These are phyloP conservation scores for Elachura formosa DNA, from an alignment of 2,113 vertebrate genomes.

Conservation along the genomic window DNA sequence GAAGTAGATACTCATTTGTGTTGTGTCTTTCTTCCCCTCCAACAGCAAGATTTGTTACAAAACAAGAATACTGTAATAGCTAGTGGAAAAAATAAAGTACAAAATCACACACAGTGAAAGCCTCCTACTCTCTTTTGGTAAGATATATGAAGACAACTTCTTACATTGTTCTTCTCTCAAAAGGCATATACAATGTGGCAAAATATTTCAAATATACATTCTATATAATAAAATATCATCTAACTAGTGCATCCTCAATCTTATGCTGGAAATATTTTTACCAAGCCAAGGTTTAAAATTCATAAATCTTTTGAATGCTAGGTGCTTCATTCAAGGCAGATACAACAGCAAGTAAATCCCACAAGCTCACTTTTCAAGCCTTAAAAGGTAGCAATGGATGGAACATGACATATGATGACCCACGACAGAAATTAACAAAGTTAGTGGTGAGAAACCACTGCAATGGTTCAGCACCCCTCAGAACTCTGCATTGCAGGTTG, in stretches of 20 bases:
- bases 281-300: constrained; percentile 37
- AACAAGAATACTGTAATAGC: constrained; percentile 36
- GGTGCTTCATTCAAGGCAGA: constrained; percentile 43
- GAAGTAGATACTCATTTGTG: not conserved
- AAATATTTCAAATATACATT: constrained; percentile 62
- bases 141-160: constrained; percentile 37
- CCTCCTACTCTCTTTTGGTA: constrained; percentile 28
- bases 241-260: constrained; percentile 50
- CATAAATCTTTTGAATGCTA: constrained; percentile 10
- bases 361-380: constrained; percentile 14
- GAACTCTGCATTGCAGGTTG: not conserved
- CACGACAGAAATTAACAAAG: not conserved
- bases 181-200: constrained; percentile 55
- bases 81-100: constrained; percentile 21
- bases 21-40: not conserved
- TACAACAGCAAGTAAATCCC: constrained; percentile 33
- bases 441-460: not conserved
- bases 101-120: constrained; percentile 47
- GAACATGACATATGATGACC: not conserved
- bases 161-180: constrained; percentile 52
- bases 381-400: constrained; percentile 2
- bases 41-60: constrained; percentile 4
- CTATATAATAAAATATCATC: constrained; percentile 56
- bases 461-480: not conserved
- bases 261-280: constrained; percentile 49